Percentiles rank a stretch among this genome's conserved stretches.
Conservation (phyloP, 1,140 invertebrate species). For the Mya arenaria region DNA sequence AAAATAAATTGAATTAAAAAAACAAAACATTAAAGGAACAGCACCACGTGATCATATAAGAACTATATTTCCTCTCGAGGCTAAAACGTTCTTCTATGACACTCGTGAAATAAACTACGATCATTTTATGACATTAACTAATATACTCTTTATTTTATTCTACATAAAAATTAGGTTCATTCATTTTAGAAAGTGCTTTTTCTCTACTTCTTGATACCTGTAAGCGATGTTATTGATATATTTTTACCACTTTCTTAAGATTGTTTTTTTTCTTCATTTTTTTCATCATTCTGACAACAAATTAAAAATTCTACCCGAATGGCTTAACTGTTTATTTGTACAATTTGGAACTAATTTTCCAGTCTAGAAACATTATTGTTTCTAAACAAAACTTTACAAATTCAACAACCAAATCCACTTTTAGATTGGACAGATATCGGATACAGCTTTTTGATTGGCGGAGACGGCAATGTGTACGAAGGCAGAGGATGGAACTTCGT, state of each 20-base stretch:
- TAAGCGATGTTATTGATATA: background rate
- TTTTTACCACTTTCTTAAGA: too few relatives aligned
- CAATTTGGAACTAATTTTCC: too few relatives aligned
- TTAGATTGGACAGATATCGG: conserved; percentile 67
- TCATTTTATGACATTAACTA: background rate
- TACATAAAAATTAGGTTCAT: background rate
- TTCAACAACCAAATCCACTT: background rate
- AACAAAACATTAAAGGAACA: too few relatives aligned
- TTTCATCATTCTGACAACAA: too few relatives aligned
- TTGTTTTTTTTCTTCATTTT: too few relatives aligned
- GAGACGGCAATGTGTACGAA: conserved; percentile 71
- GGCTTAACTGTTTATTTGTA: too few relatives aligned
- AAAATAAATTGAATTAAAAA: background rate
- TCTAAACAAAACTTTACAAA: background rate
- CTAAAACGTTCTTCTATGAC: too few relatives aligned
- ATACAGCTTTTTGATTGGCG: conserved; percentile 72
- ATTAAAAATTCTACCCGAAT: too few relatives aligned
- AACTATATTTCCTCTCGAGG: too few relatives aligned
- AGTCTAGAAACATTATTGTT: too few relatives aligned
- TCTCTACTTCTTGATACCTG: background rate
- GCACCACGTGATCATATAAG: too few relatives aligned
- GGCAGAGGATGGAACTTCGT: conserved; percentile 67
- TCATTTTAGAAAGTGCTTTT: background rate
- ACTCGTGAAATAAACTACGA: background rate
- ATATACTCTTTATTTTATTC: background rate